Conservation (phyloP, 2,888 invertebrate genomes). For the Digitonthophagus gazella region DNA sequence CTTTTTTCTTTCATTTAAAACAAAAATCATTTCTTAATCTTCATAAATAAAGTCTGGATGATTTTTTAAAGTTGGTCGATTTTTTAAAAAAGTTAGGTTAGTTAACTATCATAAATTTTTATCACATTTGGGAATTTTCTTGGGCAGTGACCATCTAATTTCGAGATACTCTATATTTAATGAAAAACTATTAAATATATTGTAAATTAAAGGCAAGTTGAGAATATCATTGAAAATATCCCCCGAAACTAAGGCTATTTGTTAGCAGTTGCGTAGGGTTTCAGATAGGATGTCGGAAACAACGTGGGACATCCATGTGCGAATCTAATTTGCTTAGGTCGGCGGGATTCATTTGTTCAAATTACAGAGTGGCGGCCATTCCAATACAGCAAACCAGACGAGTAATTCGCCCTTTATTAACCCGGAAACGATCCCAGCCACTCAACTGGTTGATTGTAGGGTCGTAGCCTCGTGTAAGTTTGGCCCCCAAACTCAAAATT, state of each 20-base stretch:
- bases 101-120: too few relatives aligned
- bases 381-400: slow-evolving; percentile 23
- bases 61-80: too few relatives aligned
- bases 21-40: too few relatives aligned
- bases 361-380: slow-evolving; percentile 52
- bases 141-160: too few relatives aligned
- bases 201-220: too few relatives aligned
- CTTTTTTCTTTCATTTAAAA: too few relatives aligned
- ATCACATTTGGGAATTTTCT: too few relatives aligned
- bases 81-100: too few relatives aligned
- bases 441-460: slow-evolving; percentile 35
- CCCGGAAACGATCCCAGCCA: slow-evolving; percentile 12
- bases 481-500: slow-evolving; percentile 58
- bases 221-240: too few relatives aligned
- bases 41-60: too few relatives aligned
- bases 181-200: too few relatives aligned
- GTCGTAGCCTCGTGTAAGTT: slow-evolving; percentile 43
- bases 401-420: slow-evolving; percentile 26
- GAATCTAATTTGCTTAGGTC: slow-evolving; percentile 67
- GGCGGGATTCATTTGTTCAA: slow-evolving; percentile 66
- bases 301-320: slow-evolving; percentile 46
- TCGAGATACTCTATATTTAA: too few relatives aligned
- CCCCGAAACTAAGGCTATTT: neutral
- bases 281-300: neutral
- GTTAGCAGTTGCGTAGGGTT: neutral